Evolutionary conservation across 2,888 invertebrate species (phyloP), one percentile per base, ranked within the genome.

Genomic region (Yponomeuta sedellus): DNA sequence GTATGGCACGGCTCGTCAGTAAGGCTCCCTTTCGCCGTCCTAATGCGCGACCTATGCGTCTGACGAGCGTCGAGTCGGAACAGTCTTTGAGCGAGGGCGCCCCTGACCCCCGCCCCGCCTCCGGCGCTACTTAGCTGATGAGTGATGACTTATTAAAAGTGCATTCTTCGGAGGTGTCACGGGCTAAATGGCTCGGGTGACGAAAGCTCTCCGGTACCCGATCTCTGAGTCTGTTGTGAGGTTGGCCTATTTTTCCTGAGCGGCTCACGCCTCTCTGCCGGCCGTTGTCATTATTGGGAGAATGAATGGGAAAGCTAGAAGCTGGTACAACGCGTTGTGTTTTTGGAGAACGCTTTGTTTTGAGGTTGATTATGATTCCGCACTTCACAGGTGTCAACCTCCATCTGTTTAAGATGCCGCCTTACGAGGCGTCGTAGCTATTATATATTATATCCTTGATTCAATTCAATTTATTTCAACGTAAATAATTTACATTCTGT

Each of bases 121-220:
- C 73, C 74, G 72, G 78, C 80, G 79, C 83, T 89, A 91, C 90
- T 91, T 91, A 91, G 90, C 90, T 89, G 90, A 91, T 91, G 90
- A 91, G 89, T 89, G 90, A 91, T 91, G 90, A 91, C 90, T 91
- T 91, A 91, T 91, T 91, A 90, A 87, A 88, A 86, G 87, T 83
- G 84, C 86, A 90, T 91, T 90, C 90, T 90, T 88, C 83, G 81
- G 86, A 91, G 89, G 90, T 90, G 90, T 91, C 86, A 83, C 79
- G 77, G 81, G 79, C 87, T 82, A 89, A 91, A 91, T 89, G 89
- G 86, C 83, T 87, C 88, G 87, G 85, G 80, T 75, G 80, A 74
- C 73, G 75, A 73, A 79, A 77, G 75, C 73, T 75, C 76, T 77
- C 74, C 78, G 80, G 81, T 79, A 78, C 81, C 12, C 44, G 12